Conservation (phyloP, 2,113 vertebrate genomes). For the Phoenicopterus ruber region DNA sequence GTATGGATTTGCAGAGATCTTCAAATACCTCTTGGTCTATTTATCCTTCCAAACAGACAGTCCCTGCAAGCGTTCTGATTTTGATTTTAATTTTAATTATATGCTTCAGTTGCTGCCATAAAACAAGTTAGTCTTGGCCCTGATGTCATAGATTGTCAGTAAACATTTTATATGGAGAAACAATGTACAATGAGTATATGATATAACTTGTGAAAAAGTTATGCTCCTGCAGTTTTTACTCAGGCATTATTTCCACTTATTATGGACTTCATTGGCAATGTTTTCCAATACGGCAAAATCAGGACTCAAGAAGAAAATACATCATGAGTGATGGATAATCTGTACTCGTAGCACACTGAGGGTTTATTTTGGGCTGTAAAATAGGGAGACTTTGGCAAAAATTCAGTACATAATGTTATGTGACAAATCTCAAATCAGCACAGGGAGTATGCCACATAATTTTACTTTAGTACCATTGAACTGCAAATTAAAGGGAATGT, state of each 20-base stretch:
- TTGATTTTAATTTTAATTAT: constrained; percentile 49
- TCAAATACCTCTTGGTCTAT: constrained; percentile 6
- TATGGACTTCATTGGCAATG: background rate
- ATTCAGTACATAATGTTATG: background rate
- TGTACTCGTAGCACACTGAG: background rate
- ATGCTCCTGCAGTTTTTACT: constrained; percentile 9
- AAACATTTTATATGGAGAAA: constrained; percentile 13
- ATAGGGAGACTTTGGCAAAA: background rate
- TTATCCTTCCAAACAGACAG: constrained; percentile 18
- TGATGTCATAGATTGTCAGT: background rate
- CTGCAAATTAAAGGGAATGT: background rate
- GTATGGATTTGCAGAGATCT: background rate
- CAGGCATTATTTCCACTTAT: background rate
- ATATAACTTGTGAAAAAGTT: background rate
- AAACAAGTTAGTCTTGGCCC: constrained; percentile 27
- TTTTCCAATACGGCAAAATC: background rate
- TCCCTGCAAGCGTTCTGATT: background rate
- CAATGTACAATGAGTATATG: background rate
- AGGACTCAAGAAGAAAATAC: background rate
- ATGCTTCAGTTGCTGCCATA: background rate
- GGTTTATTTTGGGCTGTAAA: background rate
- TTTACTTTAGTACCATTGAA: background rate
- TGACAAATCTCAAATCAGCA: background rate
- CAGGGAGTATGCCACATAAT: background rate
- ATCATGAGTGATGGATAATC: background rate